Evolutionary conservation across 1,140 invertebrate species (phyloP).

Genomic region (Leptopilina boulardi): DNA sequence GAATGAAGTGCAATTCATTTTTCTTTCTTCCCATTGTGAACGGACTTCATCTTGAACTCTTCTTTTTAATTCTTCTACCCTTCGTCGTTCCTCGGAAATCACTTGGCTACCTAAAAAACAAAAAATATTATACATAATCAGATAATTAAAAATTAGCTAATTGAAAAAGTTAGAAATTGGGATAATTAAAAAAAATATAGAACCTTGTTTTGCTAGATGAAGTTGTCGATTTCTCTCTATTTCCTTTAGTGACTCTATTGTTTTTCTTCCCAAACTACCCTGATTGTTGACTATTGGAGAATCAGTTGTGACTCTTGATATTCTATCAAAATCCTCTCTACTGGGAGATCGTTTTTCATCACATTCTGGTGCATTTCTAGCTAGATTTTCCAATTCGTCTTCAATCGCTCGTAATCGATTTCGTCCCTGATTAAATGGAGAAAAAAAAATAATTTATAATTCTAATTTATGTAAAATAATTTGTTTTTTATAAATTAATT

Average conservation of each 20-base stretch:
- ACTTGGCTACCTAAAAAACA: constrained; percentile 85
- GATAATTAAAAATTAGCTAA: constrained; percentile 3
- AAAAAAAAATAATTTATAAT: constrained; percentile 37
- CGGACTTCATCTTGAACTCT: constrained; percentile 92
- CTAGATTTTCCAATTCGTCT: constrained; percentile 78
- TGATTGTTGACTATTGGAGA: constrained; percentile 85
- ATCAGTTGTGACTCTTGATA: constrained; percentile 89
- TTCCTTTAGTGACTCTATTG: constrained; percentile 92
- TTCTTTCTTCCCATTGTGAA: constrained; percentile 88
- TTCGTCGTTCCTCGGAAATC: constrained; percentile 91
- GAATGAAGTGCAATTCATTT: constrained; percentile 82
- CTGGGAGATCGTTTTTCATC: constrained; percentile 81
- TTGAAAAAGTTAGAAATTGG: background rate
- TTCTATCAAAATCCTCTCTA: constrained; percentile 90
- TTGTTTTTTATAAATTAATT: background rate
- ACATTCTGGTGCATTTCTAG: constrained; percentile 74
- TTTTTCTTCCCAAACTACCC: constrained; percentile 85
- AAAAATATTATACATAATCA: constrained; percentile 39
- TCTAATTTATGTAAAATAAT: too few species aligned
- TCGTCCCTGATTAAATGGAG: constrained; percentile 69
- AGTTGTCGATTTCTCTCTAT: constrained; percentile 91
- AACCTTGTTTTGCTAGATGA: constrained; percentile 93
- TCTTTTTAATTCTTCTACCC: constrained; percentile 90
- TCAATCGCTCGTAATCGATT: constrained; percentile 79
- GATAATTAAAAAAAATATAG: background rate